phyloP scores from a whole-genome alignment of 2,113 vertebrate species.

The Hemichromis elongatus region DNA sequence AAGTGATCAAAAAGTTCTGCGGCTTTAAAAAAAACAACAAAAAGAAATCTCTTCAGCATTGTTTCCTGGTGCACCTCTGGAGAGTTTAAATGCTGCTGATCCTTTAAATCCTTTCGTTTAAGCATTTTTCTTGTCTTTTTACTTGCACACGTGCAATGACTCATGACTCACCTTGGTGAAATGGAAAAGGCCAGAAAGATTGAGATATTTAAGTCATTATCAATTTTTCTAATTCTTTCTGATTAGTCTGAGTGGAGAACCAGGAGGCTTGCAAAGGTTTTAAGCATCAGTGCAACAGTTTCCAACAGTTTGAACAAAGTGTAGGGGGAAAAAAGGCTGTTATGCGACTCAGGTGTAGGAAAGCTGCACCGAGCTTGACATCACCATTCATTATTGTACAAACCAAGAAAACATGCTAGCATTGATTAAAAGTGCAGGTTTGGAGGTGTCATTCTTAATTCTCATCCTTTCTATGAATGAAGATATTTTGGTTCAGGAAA shows the following conservation, averaged over 20 bases:
- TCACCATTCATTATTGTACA: neutral
- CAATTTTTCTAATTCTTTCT: neutral
- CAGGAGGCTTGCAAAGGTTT: neutral
- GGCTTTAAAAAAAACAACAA: neutral
- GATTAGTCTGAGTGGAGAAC: neutral
- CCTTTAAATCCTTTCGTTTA: neutral
- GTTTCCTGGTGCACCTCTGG: neutral
- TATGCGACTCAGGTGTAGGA: neutral
- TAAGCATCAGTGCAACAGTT: neutral
- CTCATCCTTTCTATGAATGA: too few relatives aligned
- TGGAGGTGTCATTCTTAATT: neutral
- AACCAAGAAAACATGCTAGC: neutral
- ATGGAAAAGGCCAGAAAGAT: neutral
- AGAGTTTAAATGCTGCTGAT: neutral
- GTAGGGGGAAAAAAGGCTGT: neutral
- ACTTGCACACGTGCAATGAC: neutral
- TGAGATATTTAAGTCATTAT: neutral
- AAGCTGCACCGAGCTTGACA: neutral
- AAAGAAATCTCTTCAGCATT: neutral
- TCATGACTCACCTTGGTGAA: neutral
- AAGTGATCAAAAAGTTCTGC: neutral
- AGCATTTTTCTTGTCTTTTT: neutral
- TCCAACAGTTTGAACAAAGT: neutral
- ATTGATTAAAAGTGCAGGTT: neutral
- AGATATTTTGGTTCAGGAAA: too few relatives aligned